Conservation (phyloP, 2,113 vertebrate genomes). For the Oxygymnocypris stewartii region DNA sequence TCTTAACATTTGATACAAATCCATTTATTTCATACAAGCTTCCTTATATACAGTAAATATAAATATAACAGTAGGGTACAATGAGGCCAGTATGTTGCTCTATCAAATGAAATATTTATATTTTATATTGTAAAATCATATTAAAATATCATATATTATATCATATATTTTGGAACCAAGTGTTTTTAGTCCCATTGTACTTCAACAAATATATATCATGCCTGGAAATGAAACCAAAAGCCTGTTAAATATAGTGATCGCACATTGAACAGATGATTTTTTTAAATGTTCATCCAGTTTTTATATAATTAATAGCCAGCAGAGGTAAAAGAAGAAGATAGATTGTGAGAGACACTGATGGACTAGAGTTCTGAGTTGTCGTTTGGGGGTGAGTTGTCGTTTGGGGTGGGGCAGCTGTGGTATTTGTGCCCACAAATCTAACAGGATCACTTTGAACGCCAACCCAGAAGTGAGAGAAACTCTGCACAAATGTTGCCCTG, state of each 20-base stretch:
- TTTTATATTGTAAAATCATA: background rate
- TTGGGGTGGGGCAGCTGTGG: background rate
- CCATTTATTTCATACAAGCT: background rate
- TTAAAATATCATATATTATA: background rate
- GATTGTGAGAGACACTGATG: background rate
- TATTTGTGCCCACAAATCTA: background rate
- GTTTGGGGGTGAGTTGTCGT: background rate
- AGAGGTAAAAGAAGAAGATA: slow-evolving; percentile 4
- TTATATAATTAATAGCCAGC: background rate
- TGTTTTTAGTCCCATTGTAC: background rate
- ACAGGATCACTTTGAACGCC: slow-evolving; percentile 45
- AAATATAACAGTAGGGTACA: background rate
- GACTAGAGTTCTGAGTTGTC: background rate
- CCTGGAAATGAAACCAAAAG: background rate
- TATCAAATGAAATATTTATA: background rate
- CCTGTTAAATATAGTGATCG: background rate
- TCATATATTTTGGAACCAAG: background rate
- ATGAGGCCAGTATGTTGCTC: background rate
- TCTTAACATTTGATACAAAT: background rate
- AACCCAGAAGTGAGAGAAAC: slow-evolving; percentile 48
- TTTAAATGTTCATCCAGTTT: background rate
- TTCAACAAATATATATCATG: background rate
- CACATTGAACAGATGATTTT: background rate
- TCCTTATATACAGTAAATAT: background rate
- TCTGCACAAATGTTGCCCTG: slow-evolving; percentile 62